Base-by-base conservation (phyloP, 2,888 invertebrate species). In the Calliphora vomitoria region DNA sequence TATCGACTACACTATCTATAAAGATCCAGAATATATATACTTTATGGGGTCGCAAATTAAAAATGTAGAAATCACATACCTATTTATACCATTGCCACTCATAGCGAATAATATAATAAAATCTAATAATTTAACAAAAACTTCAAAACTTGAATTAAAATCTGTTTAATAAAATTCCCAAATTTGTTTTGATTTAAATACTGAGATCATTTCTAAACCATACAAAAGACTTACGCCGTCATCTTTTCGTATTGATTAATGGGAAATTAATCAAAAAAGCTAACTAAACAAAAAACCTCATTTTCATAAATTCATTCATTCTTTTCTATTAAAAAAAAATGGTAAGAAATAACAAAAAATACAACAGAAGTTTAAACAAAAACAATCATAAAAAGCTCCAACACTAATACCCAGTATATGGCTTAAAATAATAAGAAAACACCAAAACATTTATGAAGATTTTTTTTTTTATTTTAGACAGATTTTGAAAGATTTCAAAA, bases 241-340 rank as follows among this genome's bases (percentile, higher is more conserved):
- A 78, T 53, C n/a, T 58, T 4, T 58, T 10, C 20, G 4, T 44
- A 55, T 25, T 78, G 66, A 78, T 78, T 78, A 55, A 78, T 78
- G 53, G 38, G 18, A 64, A 64, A 53, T 64, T 64, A 35, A 75
- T 4, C 62, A 76, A 18, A 64, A 66, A 35, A n/a, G 10, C 25
- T 25, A 11, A 25, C 10, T 13, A 50, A 58, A 10, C 10, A 47
- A 60, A 31, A 74, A 74, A 2, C 6, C 41, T 18, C 2, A 75
- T 47, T 44, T 8, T 62, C 31, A n/a, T 10, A 58, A 58, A 25
- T 31, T 75, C 44, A 75, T 8, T 47, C 41, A 60, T 62, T 47
- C 31, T 8, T 13, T 18, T 25, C n/a, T 15, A 10, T 20, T 13
- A 6, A 62, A 41, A 44, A 44, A 44, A 4, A 44, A 13, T 50